Percentiles rank a stretch among this genome's conserved stretches.
These are phyloP conservation scores for Cerastis leucographa DNA, from an alignment of 2,888 invertebrate species.

Conservation along the genomic window DNA sequence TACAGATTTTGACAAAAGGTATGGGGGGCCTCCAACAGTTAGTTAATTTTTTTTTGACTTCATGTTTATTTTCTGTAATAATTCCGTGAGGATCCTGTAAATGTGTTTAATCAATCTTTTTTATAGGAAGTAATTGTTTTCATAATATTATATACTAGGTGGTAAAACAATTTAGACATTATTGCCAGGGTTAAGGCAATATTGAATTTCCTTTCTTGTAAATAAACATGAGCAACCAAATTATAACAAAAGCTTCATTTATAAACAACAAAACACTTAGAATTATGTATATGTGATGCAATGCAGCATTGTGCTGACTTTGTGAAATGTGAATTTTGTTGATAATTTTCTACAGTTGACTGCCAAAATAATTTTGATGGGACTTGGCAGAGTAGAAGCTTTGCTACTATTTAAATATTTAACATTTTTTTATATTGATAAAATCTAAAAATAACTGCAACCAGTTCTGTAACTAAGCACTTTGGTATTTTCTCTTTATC, in stretches of 20 bases:
- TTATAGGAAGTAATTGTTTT: not conserved
- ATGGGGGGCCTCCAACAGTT: not conserved
- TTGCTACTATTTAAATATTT: not conserved
- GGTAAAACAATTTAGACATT: not conserved
- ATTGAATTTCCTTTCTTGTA: not conserved
- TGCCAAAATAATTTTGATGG: not conserved
- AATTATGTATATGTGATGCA: not conserved
- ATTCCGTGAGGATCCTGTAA: not conserved
- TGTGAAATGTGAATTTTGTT: not conserved
- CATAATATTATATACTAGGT: not conserved
- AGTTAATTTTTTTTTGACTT: too few relatives aligned
- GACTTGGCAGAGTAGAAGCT: not conserved
- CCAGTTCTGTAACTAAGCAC: too few relatives aligned
- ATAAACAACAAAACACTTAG: not conserved
- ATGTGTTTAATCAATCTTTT: not conserved
- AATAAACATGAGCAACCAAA: not conserved
- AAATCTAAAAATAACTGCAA: not conserved
- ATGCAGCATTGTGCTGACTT: conserved; percentile 2
- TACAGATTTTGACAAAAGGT: not conserved
- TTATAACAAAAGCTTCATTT: conserved; percentile 11
- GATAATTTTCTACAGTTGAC: not conserved
- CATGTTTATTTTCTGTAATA: too few relatives aligned
- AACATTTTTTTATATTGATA: not conserved
- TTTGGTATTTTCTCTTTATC: not conserved
- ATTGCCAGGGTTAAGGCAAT: not conserved